Conservation (phyloP, 1,140 invertebrate species). For the Harpegnathos saltator region DNA sequence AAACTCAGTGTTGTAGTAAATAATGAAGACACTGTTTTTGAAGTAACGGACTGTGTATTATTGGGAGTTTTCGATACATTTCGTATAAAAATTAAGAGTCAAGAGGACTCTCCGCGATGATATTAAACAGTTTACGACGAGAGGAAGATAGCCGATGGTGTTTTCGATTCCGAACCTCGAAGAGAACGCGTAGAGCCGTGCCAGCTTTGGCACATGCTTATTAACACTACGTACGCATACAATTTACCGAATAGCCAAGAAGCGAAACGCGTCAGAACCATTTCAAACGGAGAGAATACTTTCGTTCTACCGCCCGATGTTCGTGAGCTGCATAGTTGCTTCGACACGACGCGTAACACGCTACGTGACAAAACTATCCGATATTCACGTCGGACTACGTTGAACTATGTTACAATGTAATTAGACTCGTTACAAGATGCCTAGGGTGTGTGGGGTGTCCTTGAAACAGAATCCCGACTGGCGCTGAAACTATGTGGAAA, state of each 20-base stretch:
- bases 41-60: no score
- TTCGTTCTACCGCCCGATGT: conserved; percentile 37
- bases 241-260: conserved; percentile 50
- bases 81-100: no score
- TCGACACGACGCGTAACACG: background rate
- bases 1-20: no score
- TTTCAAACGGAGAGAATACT: conserved; percentile 40
- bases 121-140: no score
- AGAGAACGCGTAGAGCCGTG: no score
- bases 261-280: background rate
- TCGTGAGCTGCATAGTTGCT: conserved; percentile 35
- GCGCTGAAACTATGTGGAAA: background rate
- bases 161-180: no score
- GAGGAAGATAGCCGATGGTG: no score
- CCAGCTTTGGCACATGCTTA: no score
- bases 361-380: conserved; percentile 50
- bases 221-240: conserved; percentile 30
- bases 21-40: no score
- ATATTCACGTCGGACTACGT: background rate
- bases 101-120: no score
- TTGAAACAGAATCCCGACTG: background rate
- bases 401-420: conserved; percentile 9
- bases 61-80: no score
- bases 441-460: background rate
- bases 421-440: conserved; percentile 18